phyloP scores from a whole-genome alignment of 2,797 vertebrate species.

The Syngnathus rostellatus region DNA sequence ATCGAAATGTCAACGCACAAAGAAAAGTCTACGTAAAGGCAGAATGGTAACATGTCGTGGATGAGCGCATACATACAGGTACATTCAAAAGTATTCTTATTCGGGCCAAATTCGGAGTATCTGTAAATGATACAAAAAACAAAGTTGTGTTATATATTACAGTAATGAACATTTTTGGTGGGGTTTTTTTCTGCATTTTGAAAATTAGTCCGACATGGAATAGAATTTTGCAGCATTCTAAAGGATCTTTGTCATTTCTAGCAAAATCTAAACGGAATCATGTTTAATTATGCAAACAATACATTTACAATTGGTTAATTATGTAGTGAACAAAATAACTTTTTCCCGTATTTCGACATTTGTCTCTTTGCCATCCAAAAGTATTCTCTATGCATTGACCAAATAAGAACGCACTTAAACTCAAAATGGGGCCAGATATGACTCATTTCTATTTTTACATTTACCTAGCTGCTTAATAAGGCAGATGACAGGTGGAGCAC shows the following conservation, averaged over 20 bases:
- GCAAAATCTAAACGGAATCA: too few relatives aligned
- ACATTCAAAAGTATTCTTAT: conserved; percentile 4
- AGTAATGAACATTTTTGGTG: neutral
- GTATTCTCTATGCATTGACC: neutral
- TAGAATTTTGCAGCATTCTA: neutral
- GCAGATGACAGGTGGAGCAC: conserved; percentile 31
- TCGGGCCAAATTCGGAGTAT: neutral
- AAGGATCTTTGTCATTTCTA: neutral
- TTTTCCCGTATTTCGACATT: neutral
- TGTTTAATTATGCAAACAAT: too few relatives aligned
- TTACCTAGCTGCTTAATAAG: conserved; percentile 30
- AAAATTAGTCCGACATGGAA: neutral
- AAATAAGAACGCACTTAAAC: neutral
- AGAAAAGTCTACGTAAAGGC: conserved; percentile 26
- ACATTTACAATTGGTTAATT: too few relatives aligned
- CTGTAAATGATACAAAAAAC: neutral
- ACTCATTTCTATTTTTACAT: neutral
- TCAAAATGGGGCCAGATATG: too few relatives aligned
- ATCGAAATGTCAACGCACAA: neutral
- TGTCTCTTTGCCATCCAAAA: neutral
- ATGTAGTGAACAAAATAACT: too few relatives aligned
- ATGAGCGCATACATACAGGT: conserved; percentile 3
- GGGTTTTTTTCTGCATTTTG: neutral
- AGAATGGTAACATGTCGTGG: neutral
- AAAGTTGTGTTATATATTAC: neutral